phyloP scores from a whole-genome alignment of 2,797 vertebrate genomes.

The Buphagus erythrorhynchus region DNA sequence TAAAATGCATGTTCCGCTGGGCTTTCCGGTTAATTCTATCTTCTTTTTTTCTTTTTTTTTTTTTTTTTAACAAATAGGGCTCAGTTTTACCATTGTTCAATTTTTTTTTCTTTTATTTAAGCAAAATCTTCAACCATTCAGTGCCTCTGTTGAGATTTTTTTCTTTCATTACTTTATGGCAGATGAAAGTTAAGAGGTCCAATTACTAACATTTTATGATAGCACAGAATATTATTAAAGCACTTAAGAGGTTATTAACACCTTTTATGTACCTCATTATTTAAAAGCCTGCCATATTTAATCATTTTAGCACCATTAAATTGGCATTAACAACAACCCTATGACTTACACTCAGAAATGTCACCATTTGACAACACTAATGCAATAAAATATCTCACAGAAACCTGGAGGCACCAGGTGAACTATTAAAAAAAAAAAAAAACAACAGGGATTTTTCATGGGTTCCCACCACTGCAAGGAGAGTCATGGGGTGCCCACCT shows the following conservation, averaged over 20 bases:
- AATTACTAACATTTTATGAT: conserved; percentile 77
- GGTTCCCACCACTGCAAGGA: background rate
- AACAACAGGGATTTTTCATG: background rate
- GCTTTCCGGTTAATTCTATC: background rate
- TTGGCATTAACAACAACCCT: conserved; percentile 76
- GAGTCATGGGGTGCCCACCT: background rate
- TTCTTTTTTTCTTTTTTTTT: background rate
- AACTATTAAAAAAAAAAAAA: background rate
- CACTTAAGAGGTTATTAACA: conserved; percentile 82
- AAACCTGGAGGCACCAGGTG: conserved; percentile 29
- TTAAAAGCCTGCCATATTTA: conserved; percentile 75
- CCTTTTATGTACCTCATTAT: conserved; percentile 80
- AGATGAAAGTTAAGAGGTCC: conserved; percentile 75
- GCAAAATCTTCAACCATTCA: conserved; percentile 58
- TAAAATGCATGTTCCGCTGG: conserved; percentile 1
- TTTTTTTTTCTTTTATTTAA: conserved; percentile 39
- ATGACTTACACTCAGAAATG: conserved; percentile 61
- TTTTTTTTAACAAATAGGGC: background rate
- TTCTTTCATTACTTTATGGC: conserved; percentile 70
- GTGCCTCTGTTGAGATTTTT: conserved; percentile 30
- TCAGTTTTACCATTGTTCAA: background rate
- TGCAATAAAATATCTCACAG: conserved; percentile 46
- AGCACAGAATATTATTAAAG: conserved; percentile 76
- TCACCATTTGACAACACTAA: conserved; percentile 68
- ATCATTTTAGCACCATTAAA: conserved; percentile 79